Base-by-base conservation (phyloP, 2,888 invertebrate species). In the Metopia argyrocephala region DNA sequence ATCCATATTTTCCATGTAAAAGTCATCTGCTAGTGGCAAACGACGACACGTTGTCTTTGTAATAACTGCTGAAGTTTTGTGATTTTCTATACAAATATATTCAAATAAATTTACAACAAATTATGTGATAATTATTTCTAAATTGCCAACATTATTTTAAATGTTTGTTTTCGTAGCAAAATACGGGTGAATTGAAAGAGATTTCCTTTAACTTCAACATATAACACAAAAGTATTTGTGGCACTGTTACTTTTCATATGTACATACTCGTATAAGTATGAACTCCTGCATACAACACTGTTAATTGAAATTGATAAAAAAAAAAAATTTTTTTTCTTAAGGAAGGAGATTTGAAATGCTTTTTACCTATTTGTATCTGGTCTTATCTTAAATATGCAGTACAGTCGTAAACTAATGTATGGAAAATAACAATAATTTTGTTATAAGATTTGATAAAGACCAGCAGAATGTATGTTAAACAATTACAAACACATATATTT, bases 41-140 rank as follows among this genome's bases (percentile, higher is more conserved):
- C 38, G 50, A n/a, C 25, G 9, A 56, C 38, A 57, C 18, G 31
- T 56, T 28, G 31, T 20, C n/a, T 31, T 48, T 12, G 27, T n/a
- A 15, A 12, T 20, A 56, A 46, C 31, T 31, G 25, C 25, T 62
- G 54, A n/a, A n/a, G 9, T 38, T 76, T 23, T 54, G 5, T 20
- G 28, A 54, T 62, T 64, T 71, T 45, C 70, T 27, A 56, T 57
- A 71, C 28, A 71, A 62, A 79, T 66, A 57, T 71, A 65, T 68
- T 61, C 38, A 66, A 66, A 71, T 79, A 75, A 76, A 79, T 76
- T 76, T 50, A 62, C 61, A 54, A 76, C 75, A 79, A 79, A 71
- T 75, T 79, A 75, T 79, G 79, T 71, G 79, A 76, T 79, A 79
- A 79, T 79, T 76, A 71, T 79, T 71, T 50, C 62, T 76, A 79